Percentiles rank a stretch among this genome's conserved stretches.
These are phyloP conservation scores for Trichonephila clavipes DNA, from an alignment of 1,140 invertebrate species.

Conservation along the genomic window DNA sequence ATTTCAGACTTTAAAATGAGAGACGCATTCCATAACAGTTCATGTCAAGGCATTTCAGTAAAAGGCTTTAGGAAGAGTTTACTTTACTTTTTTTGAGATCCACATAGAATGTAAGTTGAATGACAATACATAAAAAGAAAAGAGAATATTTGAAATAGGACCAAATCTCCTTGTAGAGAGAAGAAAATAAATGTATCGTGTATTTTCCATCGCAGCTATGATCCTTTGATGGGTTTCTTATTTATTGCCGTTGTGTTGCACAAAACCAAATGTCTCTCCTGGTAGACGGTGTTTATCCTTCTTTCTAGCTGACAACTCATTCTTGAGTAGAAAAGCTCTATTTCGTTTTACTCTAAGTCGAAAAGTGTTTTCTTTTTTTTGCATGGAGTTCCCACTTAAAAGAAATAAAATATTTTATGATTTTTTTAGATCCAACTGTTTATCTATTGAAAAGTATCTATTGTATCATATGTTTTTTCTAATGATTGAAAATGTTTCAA, in stretches of 20 bases:
- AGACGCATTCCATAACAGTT: no score
- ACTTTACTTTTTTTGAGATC: no score
- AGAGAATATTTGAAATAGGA: neutral
- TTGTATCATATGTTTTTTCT: neutral
- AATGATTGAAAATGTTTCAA: neutral
- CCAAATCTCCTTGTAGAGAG: neutral
- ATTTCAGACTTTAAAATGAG: no score
- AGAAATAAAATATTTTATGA: conserved; percentile 31
- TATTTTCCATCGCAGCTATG: neutral
- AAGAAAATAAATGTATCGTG: neutral
- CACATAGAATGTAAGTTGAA: neutral
- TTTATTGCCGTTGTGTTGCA: neutral
- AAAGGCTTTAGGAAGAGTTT: no score
- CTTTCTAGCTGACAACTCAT: conserved; percentile 7
- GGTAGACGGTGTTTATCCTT: conserved; percentile 12
- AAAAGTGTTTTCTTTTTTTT: conserved; percentile 11
- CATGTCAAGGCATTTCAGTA: no score
- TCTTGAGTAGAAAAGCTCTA: neutral
- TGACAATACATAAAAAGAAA: neutral
- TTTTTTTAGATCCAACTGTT: neutral
- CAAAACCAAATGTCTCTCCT: neutral
- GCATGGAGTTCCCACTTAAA: neutral
- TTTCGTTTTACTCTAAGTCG: neutral
- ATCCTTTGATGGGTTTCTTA: neutral
- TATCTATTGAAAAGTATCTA: neutral